Evolutionary conservation across 2,797 vertebrate genomes (phyloP).

Genomic region (Chromis chromis): DNA sequence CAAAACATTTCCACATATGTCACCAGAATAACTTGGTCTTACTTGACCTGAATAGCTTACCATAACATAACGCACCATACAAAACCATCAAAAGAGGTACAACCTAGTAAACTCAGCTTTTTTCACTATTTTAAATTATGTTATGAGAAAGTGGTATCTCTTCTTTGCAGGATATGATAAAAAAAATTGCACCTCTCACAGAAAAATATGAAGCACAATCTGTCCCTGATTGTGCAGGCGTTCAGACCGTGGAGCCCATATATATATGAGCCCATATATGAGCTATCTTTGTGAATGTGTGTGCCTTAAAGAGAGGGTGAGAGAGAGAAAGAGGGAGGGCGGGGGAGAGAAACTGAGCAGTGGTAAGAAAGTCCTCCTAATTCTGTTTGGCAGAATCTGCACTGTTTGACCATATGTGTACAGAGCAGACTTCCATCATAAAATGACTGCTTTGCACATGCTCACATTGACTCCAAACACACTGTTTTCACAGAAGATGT

Average conservation of each 20-base stretch:
- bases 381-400: slow-evolving; percentile 54
- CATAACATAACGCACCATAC: neutral
- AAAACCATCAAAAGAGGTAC: neutral
- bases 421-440: slow-evolving; percentile 43
- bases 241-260: slow-evolving; percentile 18
- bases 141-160: neutral
- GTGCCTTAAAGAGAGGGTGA: neutral
- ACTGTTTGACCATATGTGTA: slow-evolving; percentile 58
- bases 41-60: neutral
- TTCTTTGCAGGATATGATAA: slow-evolving; percentile 5
- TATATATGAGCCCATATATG: slow-evolving; percentile 6
- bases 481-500: slow-evolving; percentile 6
- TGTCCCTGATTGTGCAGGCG: slow-evolving; percentile 6
- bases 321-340: neutral
- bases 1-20: slow-evolving; percentile 2
- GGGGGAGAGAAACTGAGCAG: neutral
- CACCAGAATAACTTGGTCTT: neutral
- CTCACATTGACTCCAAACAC: slow-evolving; percentile 17
- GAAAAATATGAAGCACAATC: slow-evolving; percentile 4
- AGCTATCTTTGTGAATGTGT: slow-evolving; percentile 17
- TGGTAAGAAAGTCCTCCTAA: slow-evolving; percentile 57
- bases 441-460: slow-evolving; percentile 23
- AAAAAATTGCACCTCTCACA: neutral
- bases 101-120: neutral
- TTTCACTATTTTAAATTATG: neutral